Percentiles rank a stretch among this genome's conserved stretches.
Conservation (phyloP, 2,888 invertebrate species). For the Smittia sp. region DNA sequence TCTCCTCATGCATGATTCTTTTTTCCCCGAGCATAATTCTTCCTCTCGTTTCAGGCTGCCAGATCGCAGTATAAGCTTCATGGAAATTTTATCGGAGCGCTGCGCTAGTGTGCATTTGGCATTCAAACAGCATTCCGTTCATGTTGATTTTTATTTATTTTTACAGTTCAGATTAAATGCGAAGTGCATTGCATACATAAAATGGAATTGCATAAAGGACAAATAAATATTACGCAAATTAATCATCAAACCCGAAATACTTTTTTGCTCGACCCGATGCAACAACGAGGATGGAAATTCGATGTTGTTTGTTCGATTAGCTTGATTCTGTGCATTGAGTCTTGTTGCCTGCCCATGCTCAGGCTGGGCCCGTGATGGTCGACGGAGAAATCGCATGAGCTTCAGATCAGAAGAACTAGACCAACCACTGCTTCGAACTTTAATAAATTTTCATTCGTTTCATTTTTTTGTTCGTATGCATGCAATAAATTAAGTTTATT, state of each 20-base stretch:
- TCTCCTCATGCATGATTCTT: not conserved
- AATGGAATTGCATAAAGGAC: not conserved
- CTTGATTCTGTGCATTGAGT: no score
- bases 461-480: no score
- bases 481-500: no score
- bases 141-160: conserved; percentile 12
- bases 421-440: no score
- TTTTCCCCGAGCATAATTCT: not conserved
- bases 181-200: not conserved
- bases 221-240: conserved; percentile 18
- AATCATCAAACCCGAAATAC: not conserved
- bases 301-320: no score
- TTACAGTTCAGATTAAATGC: conserved; percentile 14
- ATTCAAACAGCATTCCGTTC: not conserved
- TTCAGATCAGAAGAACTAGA: no score
- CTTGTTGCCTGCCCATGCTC: no score
- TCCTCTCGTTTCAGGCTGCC: not conserved
- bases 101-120: not conserved
- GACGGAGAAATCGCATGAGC: no score
- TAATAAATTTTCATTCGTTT: no score
- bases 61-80: not conserved
- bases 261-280: no score
- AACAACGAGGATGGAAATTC: no score
- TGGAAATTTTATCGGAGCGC: not conserved
- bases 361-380: no score